Percentiles rank a stretch among this genome's conserved stretches.
These are phyloP conservation scores for Sebastes aleutianus DNA, from an alignment of 2,797 vertebrate genomes.

Conservation along the genomic window DNA sequence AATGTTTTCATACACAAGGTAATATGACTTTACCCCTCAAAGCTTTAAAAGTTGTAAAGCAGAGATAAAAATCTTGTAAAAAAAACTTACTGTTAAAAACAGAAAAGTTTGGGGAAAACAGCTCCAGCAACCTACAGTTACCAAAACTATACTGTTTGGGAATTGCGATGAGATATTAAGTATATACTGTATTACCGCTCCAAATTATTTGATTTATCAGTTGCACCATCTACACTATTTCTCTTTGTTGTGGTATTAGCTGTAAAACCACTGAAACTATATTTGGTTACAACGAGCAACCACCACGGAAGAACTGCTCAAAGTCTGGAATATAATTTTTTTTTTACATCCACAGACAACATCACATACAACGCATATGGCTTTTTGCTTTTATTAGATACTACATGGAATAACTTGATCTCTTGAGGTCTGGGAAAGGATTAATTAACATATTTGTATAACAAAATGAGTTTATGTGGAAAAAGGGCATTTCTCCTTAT, in stretches of 20 bases:
- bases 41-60: neutral
- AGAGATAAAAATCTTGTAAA: neutral
- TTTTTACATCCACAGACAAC: neutral
- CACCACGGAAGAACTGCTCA: conserved; percentile 33
- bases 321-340: conserved; percentile 19
- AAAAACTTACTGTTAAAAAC: too few relatives aligned
- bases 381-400: neutral
- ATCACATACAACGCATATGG: too few relatives aligned
- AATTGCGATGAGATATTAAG: neutral
- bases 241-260: conserved; percentile 66
- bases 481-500: neutral
- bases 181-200: neutral
- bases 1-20: neutral
- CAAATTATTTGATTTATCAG: neutral
- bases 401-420: neutral
- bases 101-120: too few relatives aligned
- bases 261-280: conserved; percentile 74
- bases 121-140: neutral
- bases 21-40: neutral
- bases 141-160: neutral
- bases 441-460: neutral
- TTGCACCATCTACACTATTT: neutral
- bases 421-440: neutral
- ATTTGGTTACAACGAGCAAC: conserved; percentile 29
- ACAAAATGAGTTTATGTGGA: neutral